phyloP scores from a whole-genome alignment of 2,113 vertebrate genomes.

The Vimba vimba region DNA sequence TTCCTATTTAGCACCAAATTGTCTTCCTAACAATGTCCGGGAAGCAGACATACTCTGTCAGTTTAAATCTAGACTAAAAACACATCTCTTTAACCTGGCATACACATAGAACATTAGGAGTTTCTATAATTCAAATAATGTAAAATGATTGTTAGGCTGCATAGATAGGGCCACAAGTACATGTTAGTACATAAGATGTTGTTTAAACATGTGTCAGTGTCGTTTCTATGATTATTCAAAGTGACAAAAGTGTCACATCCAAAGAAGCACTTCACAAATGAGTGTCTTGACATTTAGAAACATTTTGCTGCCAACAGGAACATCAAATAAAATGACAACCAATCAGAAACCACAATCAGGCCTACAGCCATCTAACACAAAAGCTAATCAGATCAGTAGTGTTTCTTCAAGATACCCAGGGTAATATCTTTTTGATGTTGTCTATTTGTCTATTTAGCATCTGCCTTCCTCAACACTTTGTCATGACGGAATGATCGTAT shows the following conservation, averaged over 20 bases:
- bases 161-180: not conserved
- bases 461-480: not conserved
- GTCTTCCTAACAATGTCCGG: no score
- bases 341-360: not conserved
- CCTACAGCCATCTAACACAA: not conserved
- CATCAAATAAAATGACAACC: not conserved
- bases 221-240: not conserved
- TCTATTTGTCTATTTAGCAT: not conserved
- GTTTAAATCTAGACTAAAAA: no score
- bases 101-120: no score
- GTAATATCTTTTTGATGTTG: not conserved
- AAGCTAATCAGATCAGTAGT: not conserved
- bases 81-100: no score
- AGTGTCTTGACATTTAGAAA: not conserved
- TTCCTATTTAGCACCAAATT: no score
- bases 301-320: not conserved
- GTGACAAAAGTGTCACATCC: not conserved
- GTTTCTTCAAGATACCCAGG: not conserved
- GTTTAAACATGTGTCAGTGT: not conserved
- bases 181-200: no score
- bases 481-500: not conserved
- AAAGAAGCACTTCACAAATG: not conserved
- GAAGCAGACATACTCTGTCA: no score
- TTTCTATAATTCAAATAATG: no score
- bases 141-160: no score